Base-by-base conservation (phyloP, 2,797 vertebrate species). In the Selene dorsalis region DNA sequence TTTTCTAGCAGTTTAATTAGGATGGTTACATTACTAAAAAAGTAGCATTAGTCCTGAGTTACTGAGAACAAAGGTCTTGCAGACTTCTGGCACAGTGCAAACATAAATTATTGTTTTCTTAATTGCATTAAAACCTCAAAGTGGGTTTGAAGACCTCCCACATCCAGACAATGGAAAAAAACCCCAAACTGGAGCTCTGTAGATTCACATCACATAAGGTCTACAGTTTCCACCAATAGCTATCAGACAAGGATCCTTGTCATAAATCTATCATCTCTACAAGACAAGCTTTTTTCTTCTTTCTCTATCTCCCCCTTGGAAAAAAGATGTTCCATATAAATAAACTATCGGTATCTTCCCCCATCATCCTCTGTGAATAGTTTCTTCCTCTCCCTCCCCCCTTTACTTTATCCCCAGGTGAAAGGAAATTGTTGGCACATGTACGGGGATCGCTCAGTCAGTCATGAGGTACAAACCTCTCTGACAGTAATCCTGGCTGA, bases 241-340 rank as follows among this genome's bases (percentile, higher is more conserved):
- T 84, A 79, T 90, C 89, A 88, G 84, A 90, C 61, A 86, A 80
- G 77, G 68, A 82, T 79, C 77, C 84, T 75, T 75, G 82, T 87
- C 88, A 86, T 95, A 94, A 95, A 95, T 95, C 93, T 88, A 62
- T 94, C 93, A 92, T 89, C 88, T 88, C 56, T 20, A 65, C 83
- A 71, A 64, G 75, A 85, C 60, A 83, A 55, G 16, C 4, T 64
- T 84, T 77, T 77, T 58, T 32, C 11, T 12, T 52, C 11, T 12
- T 52, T 61, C 35, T 2, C 39, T 56, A 16, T 53, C 56, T 65
- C 72, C 67, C 38, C 57, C 63, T 83, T 53, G 28, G 75, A 84
- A 84, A 86, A 87, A 76, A 41, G 39, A 90, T 83, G 78, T 84
- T 80, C 74, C 57, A 61, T 86, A 85, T 89, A 90, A 93, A 93